Base-by-base conservation (phyloP, 2,888 invertebrate genomes). In the Eupithecia centaureata region DNA sequence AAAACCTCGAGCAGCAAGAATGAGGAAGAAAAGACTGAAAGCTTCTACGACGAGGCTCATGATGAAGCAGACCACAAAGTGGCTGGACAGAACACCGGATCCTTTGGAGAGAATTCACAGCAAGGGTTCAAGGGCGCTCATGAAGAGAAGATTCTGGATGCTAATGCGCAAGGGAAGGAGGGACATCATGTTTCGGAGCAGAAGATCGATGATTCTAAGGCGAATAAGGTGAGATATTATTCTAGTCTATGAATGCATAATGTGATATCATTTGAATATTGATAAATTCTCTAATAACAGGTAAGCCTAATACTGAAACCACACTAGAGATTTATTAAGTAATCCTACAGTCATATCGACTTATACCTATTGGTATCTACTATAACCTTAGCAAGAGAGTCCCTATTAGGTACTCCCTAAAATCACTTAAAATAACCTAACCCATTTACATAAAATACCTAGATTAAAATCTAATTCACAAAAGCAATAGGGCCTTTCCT, bases 1-100 rank as follows among this genome's bases (percentile, higher is more conserved):
- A 95, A 95, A 80, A 91, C 94, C 5, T 95, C 95, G 4, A 95
- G 95, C 80, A 95, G 95, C 79, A 95, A 95, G 77, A 95, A 95
- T 76, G 95, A 95, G 77, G 94, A 95, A 75, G 95, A 95, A 67
- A 95, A 95, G 81, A 94, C 94, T 7, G 95, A 95, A 80, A 95
- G 93, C 77, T 95, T 94, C 88, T 95, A 95, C 77, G 95, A 95
- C 67, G 95, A 95, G 76, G 94, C 94, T 22, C 94, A 95, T 75
- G 95, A 95, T 77, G 95, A 95, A 80, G 95, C 94, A 0, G 94
- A 94, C 74, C 94, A 95, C 76, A 93, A 93, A 77, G 82, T 94
- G 35, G 93, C 92, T 71, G 94, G 94, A 7, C 94, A 94, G 30
- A 93, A 94, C 72, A 90, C 92, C 67, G 94, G 94, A 2, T 89